phyloP scores from a whole-genome alignment of 2,888 invertebrate genomes.

The Anthoptus insignis region DNA sequence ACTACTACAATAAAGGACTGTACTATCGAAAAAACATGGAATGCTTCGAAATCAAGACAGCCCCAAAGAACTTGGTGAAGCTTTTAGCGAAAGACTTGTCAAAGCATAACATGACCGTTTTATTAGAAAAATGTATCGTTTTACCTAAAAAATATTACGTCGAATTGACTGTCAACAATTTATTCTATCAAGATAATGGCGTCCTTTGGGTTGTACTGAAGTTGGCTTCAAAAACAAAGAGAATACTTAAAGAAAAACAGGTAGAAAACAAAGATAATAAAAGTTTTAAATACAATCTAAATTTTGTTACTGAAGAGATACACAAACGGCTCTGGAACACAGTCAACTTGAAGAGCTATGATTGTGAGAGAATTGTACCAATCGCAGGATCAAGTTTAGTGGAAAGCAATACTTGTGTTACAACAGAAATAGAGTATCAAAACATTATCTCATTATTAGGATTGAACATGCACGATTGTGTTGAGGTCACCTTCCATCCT shows the following conservation, averaged over 20 bases:
- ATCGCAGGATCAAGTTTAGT: slow-evolving; percentile 68
- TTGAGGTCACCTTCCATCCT: slow-evolving; percentile 71
- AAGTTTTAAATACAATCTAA: slow-evolving; percentile 62
- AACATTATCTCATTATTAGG: slow-evolving; percentile 69
- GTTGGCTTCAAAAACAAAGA: slow-evolving; percentile 63
- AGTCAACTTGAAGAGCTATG: slow-evolving; percentile 49
- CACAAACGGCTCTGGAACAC: slow-evolving; percentile 72
- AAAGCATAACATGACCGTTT: slow-evolving; percentile 63
- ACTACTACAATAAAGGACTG: slow-evolving; percentile 59
- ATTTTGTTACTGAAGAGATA: slow-evolving; percentile 70
- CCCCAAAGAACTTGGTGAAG: slow-evolving; percentile 61
- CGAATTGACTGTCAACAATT: slow-evolving; percentile 75
- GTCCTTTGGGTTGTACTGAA: slow-evolving; percentile 76
- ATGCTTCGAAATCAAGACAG: slow-evolving; percentile 62
- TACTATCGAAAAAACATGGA: slow-evolving; percentile 59
- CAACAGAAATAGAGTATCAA: slow-evolving; percentile 70
- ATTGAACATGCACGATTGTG: slow-evolving; percentile 55
- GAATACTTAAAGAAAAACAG: slow-evolving; percentile 56
- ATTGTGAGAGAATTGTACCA: slow-evolving; percentile 72
- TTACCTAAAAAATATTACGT: slow-evolving; percentile 74
- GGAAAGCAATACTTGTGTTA: slow-evolving; percentile 60
- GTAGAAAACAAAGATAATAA: slow-evolving; percentile 51
- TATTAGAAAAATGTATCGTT: slow-evolving; percentile 72
- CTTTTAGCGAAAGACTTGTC: slow-evolving; percentile 61
- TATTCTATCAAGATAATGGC: slow-evolving; percentile 79